Evolutionary conservation across 2,888 invertebrate species (phyloP).

Genomic region (Hyposoter dolosus): DNA sequence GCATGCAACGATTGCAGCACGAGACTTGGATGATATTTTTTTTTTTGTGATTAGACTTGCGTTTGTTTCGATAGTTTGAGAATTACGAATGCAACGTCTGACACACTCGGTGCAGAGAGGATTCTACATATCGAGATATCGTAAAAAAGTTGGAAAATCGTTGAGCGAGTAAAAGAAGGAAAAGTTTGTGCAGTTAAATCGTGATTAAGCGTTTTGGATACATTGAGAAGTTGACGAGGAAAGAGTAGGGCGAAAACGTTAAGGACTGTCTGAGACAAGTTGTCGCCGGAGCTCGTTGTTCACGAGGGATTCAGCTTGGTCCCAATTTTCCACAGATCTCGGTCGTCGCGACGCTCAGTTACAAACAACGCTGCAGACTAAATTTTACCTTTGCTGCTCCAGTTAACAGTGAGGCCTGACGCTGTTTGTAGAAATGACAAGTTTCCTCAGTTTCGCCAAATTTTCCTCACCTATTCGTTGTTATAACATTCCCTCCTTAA

Average conservation of each 20-base stretch:
- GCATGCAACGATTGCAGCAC: no score
- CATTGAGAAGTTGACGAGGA: constrained; percentile 62
- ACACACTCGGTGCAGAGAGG: not conserved
- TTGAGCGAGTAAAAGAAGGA: constrained; percentile 57
- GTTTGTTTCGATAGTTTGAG: not conserved
- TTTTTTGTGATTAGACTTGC: not conserved
- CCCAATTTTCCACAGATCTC: not conserved
- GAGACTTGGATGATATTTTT: no score
- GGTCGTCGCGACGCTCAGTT: not conserved
- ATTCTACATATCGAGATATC: constrained; percentile 57
- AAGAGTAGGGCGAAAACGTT: constrained; percentile 2
- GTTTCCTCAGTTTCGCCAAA: constrained; percentile 5
- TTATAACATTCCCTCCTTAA: not conserved
- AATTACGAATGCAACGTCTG: not conserved
- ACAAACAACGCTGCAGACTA: not conserved
- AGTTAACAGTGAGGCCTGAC: not conserved
- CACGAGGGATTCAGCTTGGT: not conserved
- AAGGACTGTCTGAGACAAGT: constrained; percentile 1
- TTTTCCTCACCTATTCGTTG: not conserved
- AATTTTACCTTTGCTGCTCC: not conserved
- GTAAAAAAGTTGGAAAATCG: constrained; percentile 73
- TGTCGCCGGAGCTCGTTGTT: not conserved
- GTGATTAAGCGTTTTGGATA: constrained; percentile 51
- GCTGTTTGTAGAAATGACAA: constrained; percentile 20
- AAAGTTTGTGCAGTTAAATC: constrained; percentile 64